A percentile compares a stretch with the other conserved stretches of the same genome.
Conservation (phyloP, 2,797 vertebrate species). For the Lophius americanus region DNA sequence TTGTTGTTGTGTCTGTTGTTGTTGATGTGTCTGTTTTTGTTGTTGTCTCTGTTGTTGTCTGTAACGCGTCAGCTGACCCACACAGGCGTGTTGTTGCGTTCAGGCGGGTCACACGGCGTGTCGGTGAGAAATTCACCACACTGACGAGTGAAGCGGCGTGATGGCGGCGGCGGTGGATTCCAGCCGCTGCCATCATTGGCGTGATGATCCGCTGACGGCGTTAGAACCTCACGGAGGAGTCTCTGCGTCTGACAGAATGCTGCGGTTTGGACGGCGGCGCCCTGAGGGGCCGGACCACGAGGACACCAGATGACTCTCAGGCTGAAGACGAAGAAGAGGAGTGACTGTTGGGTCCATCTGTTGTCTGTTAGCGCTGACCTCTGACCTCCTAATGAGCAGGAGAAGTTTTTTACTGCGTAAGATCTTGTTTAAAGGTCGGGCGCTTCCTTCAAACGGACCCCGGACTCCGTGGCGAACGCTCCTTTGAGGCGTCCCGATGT, state of each 20-base stretch:
- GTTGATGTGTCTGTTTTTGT: no score
- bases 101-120: slow-evolving; percentile 25
- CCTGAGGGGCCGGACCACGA: slow-evolving; percentile 60
- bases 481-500: no score
- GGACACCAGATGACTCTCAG: slow-evolving; percentile 58
- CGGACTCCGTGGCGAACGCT: no score
- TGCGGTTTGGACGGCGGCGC: slow-evolving; percentile 16
- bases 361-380: slow-evolving; percentile 36
- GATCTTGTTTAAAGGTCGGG: no score
- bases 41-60: background rate
- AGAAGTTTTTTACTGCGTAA: background rate
- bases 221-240: no score
- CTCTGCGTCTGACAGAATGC: slow-evolving; percentile 42
- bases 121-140: slow-evolving; percentile 67
- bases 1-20: no score
- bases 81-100: slow-evolving; percentile 54
- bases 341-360: slow-evolving; percentile 28
- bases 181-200: no score
- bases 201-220: background rate
- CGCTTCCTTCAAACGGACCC: no score
- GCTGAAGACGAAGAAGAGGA: slow-evolving; percentile 8
- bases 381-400: background rate
- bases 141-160: no score
- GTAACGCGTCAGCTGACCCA: slow-evolving; percentile 20
- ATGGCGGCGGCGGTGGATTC: no score